Base-by-base conservation (phyloP, 2,113 vertebrate genomes). In the Istiophorus platypterus region DNA sequence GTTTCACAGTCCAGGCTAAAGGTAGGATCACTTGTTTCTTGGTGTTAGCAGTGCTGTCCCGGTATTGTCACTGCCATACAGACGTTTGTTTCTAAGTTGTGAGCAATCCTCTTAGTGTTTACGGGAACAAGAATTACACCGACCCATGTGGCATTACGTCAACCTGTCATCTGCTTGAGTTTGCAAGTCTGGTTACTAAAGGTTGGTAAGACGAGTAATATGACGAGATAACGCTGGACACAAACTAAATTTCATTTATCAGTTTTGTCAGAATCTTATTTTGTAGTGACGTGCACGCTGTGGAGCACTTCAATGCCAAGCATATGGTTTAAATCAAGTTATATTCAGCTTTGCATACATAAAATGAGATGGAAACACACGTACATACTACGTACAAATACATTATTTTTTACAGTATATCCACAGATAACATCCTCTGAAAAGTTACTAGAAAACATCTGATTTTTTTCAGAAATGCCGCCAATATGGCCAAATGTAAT, bases 31-130 rank as follows among this genome's bases (percentile, higher is more conserved):
- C 37, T 74, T 77, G 72, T 54, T 82, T 79, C 47, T 72, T 26
- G 17, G 66, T 62, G 24, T 75, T 85, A 57, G 58, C 59, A 54
- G 74, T 63, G 20, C 18, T 31, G 63, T 56, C 82, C 71, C 47
- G 34, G n/a, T 69, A 74, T 65, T 79, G 81, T 72, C 24, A 49
- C 49, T 65, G 65, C 66, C 71, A 77, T 37, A 49, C 51, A 47
- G 56, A 59, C 64, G 64, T 84, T 74, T 76, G 85, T 90, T 89
- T 93, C 45, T 81, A 83, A 85, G 67, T 82, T 82, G 57, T 70
- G 63, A 77, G 52, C 83, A 94, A 94, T 95, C 93, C 92, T 92
- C 94, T 95, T 95, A 95, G 88, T 75, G 81, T 70, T 86, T 69
- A 85, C 63, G 12, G 86, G 81, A 90, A 82, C 54, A 71, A 82